Percentiles rank a stretch among this genome's conserved stretches.
These are phyloP conservation scores for Aegithalos caudatus DNA, from an alignment of 2,113 vertebrate species.

Conservation along the genomic window DNA sequence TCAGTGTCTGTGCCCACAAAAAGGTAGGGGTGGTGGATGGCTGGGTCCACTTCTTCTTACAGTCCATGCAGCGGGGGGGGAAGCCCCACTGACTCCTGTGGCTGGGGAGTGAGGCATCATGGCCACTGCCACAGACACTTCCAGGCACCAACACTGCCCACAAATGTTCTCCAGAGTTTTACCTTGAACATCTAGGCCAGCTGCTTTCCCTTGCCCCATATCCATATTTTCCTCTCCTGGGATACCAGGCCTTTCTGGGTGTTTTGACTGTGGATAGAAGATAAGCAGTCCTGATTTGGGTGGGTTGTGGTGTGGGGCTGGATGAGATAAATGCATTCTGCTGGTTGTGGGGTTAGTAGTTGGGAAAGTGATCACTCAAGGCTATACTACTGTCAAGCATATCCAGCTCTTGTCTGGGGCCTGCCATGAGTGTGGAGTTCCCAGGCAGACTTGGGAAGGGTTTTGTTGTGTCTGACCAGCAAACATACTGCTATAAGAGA, in stretches of 20 bases:
- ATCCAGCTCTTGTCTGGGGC: background rate
- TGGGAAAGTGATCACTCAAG: background rate
- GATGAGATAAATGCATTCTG: background rate
- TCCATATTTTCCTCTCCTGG: background rate
- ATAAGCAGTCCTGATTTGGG: background rate
- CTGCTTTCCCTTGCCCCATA: background rate
- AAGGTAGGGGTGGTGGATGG: background rate
- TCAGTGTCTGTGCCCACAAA: background rate
- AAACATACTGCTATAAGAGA: background rate
- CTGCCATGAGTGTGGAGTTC: background rate
- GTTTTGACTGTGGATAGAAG: background rate
- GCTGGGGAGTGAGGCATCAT: background rate
- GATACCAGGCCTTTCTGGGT: background rate
- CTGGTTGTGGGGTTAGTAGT: fast-evolving
- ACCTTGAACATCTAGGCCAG: background rate
- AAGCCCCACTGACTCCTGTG: background rate
- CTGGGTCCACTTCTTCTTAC: background rate
- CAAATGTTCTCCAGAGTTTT: background rate
- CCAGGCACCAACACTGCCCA: background rate
- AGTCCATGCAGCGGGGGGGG: background rate
- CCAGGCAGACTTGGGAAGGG: background rate
- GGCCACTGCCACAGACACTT: background rate
- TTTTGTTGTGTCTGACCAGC: background rate
- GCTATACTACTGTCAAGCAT: background rate
- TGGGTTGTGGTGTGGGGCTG: background rate